Evolutionary conservation across 2,888 invertebrate species (phyloP).

Genomic region (Adineta ricciae): DNA sequence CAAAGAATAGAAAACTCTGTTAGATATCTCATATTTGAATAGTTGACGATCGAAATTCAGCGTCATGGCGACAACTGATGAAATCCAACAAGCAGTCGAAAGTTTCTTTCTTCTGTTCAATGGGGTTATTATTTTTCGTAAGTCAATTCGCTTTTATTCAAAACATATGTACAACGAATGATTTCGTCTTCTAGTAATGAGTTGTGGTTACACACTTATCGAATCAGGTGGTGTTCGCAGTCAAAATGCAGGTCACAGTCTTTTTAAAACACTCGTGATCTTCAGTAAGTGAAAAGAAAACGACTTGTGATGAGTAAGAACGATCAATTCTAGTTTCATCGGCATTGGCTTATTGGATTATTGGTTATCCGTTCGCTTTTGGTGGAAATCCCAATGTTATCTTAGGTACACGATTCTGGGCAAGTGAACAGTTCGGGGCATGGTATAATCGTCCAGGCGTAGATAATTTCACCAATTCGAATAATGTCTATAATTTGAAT

Average conservation of each 20-base stretch:
- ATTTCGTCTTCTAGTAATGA: background rate
- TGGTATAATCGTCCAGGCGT: background rate
- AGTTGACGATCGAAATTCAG: background rate
- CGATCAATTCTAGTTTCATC: background rate
- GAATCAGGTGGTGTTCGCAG: slow-evolving; percentile 17
- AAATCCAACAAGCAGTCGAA: background rate
- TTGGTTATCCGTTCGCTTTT: slow-evolving; percentile 21
- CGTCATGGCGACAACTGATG: background rate
- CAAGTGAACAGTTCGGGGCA: background rate
- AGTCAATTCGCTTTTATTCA: background rate
- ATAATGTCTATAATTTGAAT: background rate
- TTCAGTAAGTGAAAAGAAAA: background rate
- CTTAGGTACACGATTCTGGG: background rate
- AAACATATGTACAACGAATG: background rate
- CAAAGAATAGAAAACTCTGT: background rate
- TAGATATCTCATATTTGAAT: background rate
- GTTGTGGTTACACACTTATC: slow-evolving; percentile 20
- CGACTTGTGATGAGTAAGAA: background rate
- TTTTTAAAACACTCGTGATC: background rate
- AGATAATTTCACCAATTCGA: background rate
- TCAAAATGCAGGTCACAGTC: slow-evolving; percentile 21
- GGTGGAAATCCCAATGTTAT: background rate
- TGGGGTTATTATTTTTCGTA: background rate
- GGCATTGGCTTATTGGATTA: background rate
- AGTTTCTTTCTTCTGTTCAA: slow-evolving; percentile 19